Evolutionary conservation across 2,888 invertebrate genomes (phyloP), one percentile per base, ranked within the genome.

Genomic region (Chrysolina oricalcia): DNA sequence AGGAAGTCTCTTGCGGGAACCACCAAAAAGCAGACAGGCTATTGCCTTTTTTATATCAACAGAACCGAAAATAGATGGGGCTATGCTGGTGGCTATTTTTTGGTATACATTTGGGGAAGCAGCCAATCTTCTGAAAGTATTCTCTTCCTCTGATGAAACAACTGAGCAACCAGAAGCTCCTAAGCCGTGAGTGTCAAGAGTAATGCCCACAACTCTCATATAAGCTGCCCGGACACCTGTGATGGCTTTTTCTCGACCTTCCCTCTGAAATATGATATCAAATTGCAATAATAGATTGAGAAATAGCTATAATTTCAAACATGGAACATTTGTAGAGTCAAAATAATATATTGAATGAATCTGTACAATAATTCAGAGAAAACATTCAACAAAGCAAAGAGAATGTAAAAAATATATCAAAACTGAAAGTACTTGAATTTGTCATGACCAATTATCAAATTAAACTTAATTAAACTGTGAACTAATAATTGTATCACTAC

Each of bases 41-140:
- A 99, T 97, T 2, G 99, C 97, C 89, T 97, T 99, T 88, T 99
- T 99, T 82, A 99, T 98, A 87, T 99, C 99, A 0, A 90, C 87
- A 21, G 94, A 95, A 0, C 99, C 99, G 87, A 93, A 99, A 80
- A 99, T 99, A 81, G 98, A 98, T 0, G 99, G 99, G 0, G 99
- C 99, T 84, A 99, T 94, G 67, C 97, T 98, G 82, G 92, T 93
- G 0, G 97, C 92, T 73, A 99, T 92, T 72, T 95, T 92, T 2
- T 99, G 97, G 86, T 97, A 97, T 64, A 98, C 92, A 87, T 98
- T 94, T 0, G 95, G 92, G 9, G 94, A 93, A 0, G 95, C 93
- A 0, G 98, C 96, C 85, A 99, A 91, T 78, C 96, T 91, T 4
- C 95, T 90, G 87, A 97, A 96, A 82, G 94, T 91, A 83, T 95